phyloP scores from a whole-genome alignment of 2,113 vertebrate species.

The Microcebus lehilahytsara region DNA sequence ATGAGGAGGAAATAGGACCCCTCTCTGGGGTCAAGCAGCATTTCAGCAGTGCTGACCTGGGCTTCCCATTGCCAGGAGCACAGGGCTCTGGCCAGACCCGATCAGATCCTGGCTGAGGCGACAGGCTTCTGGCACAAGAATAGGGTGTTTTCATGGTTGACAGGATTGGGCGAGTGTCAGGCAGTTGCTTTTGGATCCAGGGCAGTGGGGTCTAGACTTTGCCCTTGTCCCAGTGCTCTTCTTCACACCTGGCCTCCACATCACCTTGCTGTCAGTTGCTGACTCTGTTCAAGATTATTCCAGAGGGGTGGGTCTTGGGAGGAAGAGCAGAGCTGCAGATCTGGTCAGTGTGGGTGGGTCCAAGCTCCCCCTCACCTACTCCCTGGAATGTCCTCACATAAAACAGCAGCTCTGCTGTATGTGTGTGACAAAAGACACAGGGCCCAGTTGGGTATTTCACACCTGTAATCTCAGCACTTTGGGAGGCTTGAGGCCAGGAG shows the following conservation, averaged over 20 bases:
- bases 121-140: background rate
- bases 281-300: background rate
- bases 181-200: background rate
- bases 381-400: background rate
- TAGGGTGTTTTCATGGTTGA: background rate
- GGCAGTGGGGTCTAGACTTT: background rate
- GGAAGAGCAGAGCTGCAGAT: background rate
- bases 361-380: accelerated
- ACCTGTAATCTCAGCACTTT: too few species aligned
- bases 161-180: background rate
- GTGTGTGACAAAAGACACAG: too few species aligned
- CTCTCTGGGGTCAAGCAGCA: background rate
- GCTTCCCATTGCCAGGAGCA: background rate
- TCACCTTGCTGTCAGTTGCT: background rate
- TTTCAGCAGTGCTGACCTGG: accelerated
- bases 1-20: accelerated
- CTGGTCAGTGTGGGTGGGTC: too few species aligned
- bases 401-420: background rate
- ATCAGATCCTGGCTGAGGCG: background rate
- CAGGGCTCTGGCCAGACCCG: background rate
- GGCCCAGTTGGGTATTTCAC: too few species aligned
- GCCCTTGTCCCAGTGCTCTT: too few species aligned
- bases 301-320: accelerated
- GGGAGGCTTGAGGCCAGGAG: too few species aligned
- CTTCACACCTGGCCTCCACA: too few species aligned